Conservation (phyloP, 2,888 invertebrate genomes). For the Caenorhabditis virilis region DNA sequence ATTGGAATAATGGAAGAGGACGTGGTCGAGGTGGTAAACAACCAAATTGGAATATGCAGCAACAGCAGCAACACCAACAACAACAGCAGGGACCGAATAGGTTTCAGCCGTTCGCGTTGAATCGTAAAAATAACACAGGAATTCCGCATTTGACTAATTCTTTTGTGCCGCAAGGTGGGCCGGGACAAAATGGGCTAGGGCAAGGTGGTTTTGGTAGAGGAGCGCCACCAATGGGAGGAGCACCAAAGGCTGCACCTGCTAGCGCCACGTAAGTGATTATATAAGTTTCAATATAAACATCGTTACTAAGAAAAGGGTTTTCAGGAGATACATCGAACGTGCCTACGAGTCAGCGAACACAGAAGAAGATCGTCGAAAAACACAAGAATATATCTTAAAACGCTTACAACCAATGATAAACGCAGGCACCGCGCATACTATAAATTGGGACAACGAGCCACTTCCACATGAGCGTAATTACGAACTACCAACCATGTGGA, state of each 20-base stretch:
- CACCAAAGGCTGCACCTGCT: conserved; percentile 12
- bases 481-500: conserved; percentile 50
- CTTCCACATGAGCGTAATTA: conserved; percentile 76
- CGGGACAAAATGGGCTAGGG: conserved; percentile 19
- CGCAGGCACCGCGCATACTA: conserved; percentile 83
- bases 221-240: not conserved
- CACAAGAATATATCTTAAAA: conserved; percentile 89
- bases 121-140: conserved; percentile 22
- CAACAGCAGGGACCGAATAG: not conserved
- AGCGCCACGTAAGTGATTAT: conserved; percentile 13
- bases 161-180: conserved; percentile 31
- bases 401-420: conserved; percentile 89
- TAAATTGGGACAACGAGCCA: conserved; percentile 93
- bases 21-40: conserved; percentile 16
- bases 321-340: conserved; percentile 82
- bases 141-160: conserved; percentile 20
- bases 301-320: conserved; percentile 1
- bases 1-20: conserved; percentile 32
- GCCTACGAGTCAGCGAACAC: conserved; percentile 88
- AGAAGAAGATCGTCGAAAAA: conserved; percentile 87
- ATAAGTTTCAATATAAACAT: not conserved
- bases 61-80: conserved; percentile 13
- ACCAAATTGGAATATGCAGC: conserved; percentile 22
- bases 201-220: conserved; percentile 19
- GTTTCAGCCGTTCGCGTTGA: conserved; percentile 32